These are phyloP conservation scores for Bubo scandiacus DNA, from an alignment of 2,113 vertebrate species.

Conservation along the genomic window DNA sequence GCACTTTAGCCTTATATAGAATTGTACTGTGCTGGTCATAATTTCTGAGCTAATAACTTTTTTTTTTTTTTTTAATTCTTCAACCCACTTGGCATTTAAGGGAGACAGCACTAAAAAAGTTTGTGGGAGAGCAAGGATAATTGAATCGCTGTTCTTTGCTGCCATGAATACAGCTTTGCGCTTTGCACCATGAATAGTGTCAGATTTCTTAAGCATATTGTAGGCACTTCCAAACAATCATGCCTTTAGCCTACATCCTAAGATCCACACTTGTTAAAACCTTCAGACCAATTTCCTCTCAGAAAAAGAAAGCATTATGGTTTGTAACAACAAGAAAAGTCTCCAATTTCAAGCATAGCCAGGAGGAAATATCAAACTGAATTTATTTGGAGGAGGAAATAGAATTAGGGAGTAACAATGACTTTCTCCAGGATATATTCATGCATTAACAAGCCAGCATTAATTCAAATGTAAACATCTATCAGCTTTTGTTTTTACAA, in stretches of 20 bases:
- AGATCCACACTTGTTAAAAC: slow-evolving; percentile 18
- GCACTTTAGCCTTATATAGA: neutral
- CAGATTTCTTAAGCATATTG: slow-evolving; percentile 26
- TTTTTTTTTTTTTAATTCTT: neutral
- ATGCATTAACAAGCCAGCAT: slow-evolving; percentile 28
- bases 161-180: neutral
- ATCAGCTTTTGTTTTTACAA: slow-evolving; percentile 42
- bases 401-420: slow-evolving; percentile 31
- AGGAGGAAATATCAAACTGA: slow-evolving; percentile 30
- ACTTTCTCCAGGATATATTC: slow-evolving; percentile 30
- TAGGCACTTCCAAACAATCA: neutral
- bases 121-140: neutral
- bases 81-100: neutral
- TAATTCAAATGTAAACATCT: slow-evolving; percentile 47
- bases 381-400: slow-evolving; percentile 53
- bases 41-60: neutral
- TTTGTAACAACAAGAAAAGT: slow-evolving; percentile 35
- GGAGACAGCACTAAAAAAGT: neutral
- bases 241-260: slow-evolving; percentile 26
- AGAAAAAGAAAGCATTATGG: slow-evolving; percentile 11
- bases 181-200: neutral
- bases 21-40: neutral
- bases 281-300: slow-evolving; percentile 41
- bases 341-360: slow-evolving; percentile 30
- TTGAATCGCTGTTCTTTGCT: slow-evolving; percentile 17